Evolutionary conservation across 2,888 invertebrate genomes (phyloP).

Genomic region (Pristionchus exspectatus): DNA sequence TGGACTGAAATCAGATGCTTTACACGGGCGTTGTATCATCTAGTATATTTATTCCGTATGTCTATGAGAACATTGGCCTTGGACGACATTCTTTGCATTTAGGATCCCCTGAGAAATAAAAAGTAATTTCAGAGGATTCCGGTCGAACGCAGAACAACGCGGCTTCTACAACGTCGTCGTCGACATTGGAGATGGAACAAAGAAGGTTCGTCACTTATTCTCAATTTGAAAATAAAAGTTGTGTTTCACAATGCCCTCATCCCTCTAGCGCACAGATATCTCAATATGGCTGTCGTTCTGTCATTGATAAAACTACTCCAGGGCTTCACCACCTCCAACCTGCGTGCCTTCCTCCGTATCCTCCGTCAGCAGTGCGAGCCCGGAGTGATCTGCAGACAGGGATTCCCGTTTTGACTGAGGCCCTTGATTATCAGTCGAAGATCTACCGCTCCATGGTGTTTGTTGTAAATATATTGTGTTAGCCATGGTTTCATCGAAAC

Average conservation of each 20-base stretch:
- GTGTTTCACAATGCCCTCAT: too few species aligned
- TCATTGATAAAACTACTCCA: not conserved
- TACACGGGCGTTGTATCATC: too few species aligned
- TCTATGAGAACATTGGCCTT: too few species aligned
- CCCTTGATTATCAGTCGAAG: not conserved
- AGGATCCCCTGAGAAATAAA: not conserved
- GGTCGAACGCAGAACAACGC: not conserved
- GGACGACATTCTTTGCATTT: too few species aligned
- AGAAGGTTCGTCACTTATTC: not conserved
- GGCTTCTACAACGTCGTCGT: constrained; percentile 41
- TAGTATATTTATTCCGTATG: too few species aligned
- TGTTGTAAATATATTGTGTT: not conserved
- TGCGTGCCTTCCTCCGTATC: not conserved
- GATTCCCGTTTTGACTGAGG: constrained; percentile 9
- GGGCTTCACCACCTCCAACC: constrained; percentile 42
- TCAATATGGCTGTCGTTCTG: not conserved
- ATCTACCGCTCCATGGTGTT: not conserved
- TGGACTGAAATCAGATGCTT: too few species aligned
- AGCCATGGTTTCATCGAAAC: not conserved
- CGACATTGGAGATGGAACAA: constrained; percentile 17
- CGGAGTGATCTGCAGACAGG: not conserved
- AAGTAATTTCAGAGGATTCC: constrained; percentile 12
- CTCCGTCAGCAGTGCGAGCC: not conserved
- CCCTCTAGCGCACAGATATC: not conserved
- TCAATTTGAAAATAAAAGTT: not conserved